A percentile compares a stretch with the other conserved stretches of the same genome.
phyloP scores from a whole-genome alignment of 2,888 invertebrate genomes.

The Zootermopsis nevadensis region DNA sequence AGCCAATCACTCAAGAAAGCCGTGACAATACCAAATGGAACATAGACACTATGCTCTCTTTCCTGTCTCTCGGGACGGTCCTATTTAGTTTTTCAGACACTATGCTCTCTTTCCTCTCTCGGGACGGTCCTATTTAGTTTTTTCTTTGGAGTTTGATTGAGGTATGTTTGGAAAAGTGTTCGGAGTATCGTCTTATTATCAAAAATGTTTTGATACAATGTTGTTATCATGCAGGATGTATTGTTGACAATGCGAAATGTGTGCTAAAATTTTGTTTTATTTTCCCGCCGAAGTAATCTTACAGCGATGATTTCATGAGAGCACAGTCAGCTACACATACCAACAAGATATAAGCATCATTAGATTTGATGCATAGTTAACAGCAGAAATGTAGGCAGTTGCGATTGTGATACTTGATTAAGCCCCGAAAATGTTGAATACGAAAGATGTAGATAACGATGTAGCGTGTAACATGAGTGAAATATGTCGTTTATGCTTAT shows the following conservation, averaged over 20 bases:
- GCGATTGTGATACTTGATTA: background rate
- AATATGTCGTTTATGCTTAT: constrained; percentile 74
- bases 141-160: constrained; percentile 10
- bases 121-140: constrained; percentile 8
- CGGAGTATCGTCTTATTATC: constrained; percentile 19
- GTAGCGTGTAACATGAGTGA: constrained; percentile 45
- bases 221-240: background rate
- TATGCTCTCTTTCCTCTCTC: background rate
- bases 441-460: constrained; percentile 11
- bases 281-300: constrained; percentile 26
- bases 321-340: background rate
- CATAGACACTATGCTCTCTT: background rate
- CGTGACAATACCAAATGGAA: background rate
- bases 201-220: background rate
- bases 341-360: constrained; percentile 14
- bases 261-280: background rate
- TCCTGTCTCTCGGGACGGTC: background rate
- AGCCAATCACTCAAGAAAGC: background rate
- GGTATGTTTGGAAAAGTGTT: background rate
- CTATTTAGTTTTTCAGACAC: background rate
- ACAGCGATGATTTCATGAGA: constrained; percentile 33
- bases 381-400: background rate
- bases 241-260: background rate
- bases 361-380: constrained; percentile 4
- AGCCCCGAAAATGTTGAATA: constrained; percentile 7